Percentiles rank a stretch among this genome's conserved stretches.
phyloP scores from a whole-genome alignment of 2,113 vertebrate genomes.

The Hipposideros armiger region DNA sequence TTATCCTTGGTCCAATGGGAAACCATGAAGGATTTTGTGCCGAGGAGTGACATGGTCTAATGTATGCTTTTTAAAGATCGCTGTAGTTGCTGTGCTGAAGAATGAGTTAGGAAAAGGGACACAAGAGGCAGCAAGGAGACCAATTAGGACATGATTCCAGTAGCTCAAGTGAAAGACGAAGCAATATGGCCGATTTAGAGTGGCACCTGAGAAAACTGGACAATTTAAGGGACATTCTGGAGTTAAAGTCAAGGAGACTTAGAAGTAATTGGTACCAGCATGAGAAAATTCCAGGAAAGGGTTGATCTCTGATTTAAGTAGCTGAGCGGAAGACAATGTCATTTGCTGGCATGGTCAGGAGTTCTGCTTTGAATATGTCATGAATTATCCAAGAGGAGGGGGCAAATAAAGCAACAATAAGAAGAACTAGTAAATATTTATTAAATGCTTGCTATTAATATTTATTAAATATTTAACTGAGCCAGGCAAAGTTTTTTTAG shows the following conservation, averaged over 20 bases:
- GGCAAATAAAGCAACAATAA: not conserved
- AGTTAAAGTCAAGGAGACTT: not conserved
- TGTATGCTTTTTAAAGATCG: slow-evolving; percentile 29
- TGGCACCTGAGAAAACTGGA: not conserved
- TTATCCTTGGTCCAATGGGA: not conserved
- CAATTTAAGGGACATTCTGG: not conserved
- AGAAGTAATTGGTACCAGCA: not conserved
- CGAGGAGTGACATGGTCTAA: not conserved
- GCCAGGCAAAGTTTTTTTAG: not conserved
- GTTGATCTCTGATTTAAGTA: slow-evolving; percentile 11
- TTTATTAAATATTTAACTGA: not conserved
- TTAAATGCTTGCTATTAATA: not conserved
- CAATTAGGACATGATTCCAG: slow-evolving; percentile 36
- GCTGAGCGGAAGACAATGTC: not conserved
- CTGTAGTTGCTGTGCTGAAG: not conserved
- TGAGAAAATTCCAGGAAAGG: not conserved
- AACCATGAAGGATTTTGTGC: not conserved
- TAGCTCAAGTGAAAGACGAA: not conserved
- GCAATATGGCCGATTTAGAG: not conserved
- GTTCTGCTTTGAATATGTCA: not conserved
- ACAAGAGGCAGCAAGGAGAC: not conserved
- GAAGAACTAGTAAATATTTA: not conserved
- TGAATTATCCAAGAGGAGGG: not conserved
- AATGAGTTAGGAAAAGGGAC: not conserved
- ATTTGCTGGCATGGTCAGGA: not conserved